A percentile compares a stretch with the other conserved stretches of the same genome.
Evolutionary conservation across 2,797 vertebrate genomes (phyloP).

Genomic region (Chelmon rostratus): DNA sequence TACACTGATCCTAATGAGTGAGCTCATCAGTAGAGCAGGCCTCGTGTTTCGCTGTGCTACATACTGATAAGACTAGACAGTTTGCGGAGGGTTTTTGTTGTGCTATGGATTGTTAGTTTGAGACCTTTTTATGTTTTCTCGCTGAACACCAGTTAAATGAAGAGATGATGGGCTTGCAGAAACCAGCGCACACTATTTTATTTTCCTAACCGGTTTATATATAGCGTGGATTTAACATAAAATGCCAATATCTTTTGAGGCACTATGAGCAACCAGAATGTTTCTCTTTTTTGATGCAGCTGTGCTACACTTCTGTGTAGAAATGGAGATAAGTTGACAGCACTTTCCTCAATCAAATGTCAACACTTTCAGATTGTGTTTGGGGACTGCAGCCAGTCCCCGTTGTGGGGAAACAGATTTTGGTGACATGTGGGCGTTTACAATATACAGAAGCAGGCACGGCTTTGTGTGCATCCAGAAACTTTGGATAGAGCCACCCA

Average conservation of each 20-base stretch:
- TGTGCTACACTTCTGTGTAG: neutral
- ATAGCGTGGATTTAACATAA: neutral
- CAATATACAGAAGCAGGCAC: neutral
- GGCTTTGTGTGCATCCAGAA: neutral
- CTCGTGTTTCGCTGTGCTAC: conserved; percentile 33
- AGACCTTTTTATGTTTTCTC: conserved; percentile 30
- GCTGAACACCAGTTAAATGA: conserved; percentile 25
- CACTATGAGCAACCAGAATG: neutral
- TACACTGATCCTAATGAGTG: conserved; percentile 67
- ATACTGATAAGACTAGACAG: conserved; percentile 23
- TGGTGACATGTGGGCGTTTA: neutral
- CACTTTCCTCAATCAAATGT: conserved; percentile 13
- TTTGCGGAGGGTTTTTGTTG: conserved; percentile 14
- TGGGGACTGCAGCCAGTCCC: neutral
- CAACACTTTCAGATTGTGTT: conserved; percentile 16
- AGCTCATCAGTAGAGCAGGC: conserved; percentile 50
- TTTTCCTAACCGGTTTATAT: conserved; percentile 10
- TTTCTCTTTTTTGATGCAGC: neutral
- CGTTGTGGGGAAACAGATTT: neutral
- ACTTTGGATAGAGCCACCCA: neutral
- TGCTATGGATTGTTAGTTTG: conserved; percentile 2
- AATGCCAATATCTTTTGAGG: neutral
- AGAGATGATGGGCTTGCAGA: conserved; percentile 22
- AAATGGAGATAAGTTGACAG: neutral
- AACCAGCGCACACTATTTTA: neutral